Evolutionary conservation across 2,797 vertebrate species (phyloP), one percentile per base, ranked within the genome.

Genomic region (Lophius americanus): DNA sequence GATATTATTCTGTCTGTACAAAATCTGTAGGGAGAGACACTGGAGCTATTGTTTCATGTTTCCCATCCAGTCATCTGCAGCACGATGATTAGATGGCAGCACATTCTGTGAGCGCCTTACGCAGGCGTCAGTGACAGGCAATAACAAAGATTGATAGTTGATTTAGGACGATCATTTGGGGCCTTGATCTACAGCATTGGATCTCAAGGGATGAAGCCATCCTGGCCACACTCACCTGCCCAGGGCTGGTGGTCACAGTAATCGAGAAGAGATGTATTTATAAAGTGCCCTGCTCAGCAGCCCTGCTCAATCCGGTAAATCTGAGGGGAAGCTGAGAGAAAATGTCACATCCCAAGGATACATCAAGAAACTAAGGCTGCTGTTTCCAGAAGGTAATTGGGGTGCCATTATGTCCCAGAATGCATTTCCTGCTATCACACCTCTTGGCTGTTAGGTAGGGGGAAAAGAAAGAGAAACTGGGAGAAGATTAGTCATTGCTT

Each of bases 271-370:
- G 88, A 92, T 92, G 91, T 92, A 93, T 90, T 94, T 93, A 93
- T 93, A 92, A 92, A 93, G 89, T 77, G 92, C 83, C 85, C 90
- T 84, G 82, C 88, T 93, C 93, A 92, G 91, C 83, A 91, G 81
- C 85, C 88, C 57, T 67, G 58, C 85, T 83, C 90, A 92, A 79
- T 91, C 92, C 89, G 89, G 86, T 93, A 93, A 92, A 94, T 94
- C 92, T 91, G 87, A 85, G 79, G 73, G 70, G 77, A 75, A 79
- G 75, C 86, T 83, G 76, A 91, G 82, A 77, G 76, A 90, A 87
- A 90, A 91, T 92, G 90, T 89, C 91, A 92, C 85, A 89, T 92
- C 83, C 92, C 91, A 92, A 93, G 91, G 93, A 93, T 89, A 78
- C 75, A 66, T 81, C 84, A 79, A 87, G 88, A 85, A 84, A 65